Conservation (phyloP, 2,888 invertebrate genomes). For the Mesorhabditis belari region DNA sequence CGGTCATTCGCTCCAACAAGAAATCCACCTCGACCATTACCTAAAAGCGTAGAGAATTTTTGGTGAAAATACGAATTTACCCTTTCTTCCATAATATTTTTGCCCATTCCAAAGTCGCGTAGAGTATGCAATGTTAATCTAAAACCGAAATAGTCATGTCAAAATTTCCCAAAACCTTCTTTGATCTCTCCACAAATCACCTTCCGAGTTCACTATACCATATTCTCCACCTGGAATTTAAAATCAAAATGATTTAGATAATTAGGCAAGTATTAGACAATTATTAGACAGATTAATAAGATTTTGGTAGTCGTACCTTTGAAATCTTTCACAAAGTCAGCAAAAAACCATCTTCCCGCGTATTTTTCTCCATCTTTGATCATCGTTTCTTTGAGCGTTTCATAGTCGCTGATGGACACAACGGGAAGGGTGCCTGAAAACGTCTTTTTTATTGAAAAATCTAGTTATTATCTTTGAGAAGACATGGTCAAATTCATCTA, state of each 20-base stretch:
- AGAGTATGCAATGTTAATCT: slow-evolving; percentile 20
- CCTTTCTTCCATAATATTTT: slow-evolving; percentile 27
- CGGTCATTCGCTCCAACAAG: background rate
- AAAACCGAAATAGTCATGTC: background rate
- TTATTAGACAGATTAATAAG: too few species aligned
- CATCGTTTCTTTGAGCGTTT: slow-evolving; percentile 11
- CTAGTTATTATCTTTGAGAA: too few species aligned
- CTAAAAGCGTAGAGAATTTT: slow-evolving; percentile 2
- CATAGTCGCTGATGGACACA: slow-evolving; percentile 13
- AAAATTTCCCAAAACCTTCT: slow-evolving; percentile 1
- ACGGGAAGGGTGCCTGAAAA: slow-evolving; percentile 7
- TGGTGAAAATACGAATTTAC: slow-evolving; percentile 2
- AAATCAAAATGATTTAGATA: background rate
- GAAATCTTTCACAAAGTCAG: slow-evolving; percentile 5
- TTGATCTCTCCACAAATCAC: slow-evolving; percentile 16
- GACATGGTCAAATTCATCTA: too few species aligned
- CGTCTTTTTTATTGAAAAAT: background rate
- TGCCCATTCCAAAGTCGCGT: slow-evolving; percentile 25
- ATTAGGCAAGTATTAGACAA: background rate
- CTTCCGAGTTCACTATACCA: slow-evolving; percentile 14
- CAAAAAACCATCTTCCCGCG: slow-evolving; percentile 13
- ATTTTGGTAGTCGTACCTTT: too few species aligned
- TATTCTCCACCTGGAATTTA: slow-evolving; percentile 8
- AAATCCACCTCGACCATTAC: slow-evolving; percentile 9
- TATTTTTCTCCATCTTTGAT: slow-evolving; percentile 12